Conservation (phyloP, 1,140 invertebrate species). For the Drosophila subpulchrella region DNA sequence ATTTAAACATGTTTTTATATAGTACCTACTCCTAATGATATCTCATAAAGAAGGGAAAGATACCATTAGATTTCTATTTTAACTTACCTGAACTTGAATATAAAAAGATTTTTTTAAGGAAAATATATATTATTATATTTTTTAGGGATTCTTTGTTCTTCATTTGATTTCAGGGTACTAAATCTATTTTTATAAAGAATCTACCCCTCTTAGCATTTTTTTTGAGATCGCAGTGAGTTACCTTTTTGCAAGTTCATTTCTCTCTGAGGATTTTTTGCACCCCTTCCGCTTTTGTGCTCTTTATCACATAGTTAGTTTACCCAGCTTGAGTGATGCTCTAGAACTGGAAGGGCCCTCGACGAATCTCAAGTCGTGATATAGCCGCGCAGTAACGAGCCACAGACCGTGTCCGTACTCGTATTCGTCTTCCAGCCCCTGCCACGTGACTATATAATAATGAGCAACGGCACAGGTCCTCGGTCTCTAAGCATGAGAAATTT, state of each 20-base stretch:
- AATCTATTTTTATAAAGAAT: too few species aligned
- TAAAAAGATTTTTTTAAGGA: too few species aligned
- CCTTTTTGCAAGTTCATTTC: not conserved
- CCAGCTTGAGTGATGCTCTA: conserved; percentile 42
- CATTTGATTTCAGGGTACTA: not conserved
- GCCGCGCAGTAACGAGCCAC: conserved; percentile 66
- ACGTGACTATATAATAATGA: conserved; percentile 72
- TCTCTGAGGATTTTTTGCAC: conserved; percentile 3
- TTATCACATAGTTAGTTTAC: conserved; percentile 37
- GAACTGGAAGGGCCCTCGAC: conserved; percentile 41
- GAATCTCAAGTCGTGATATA: conserved; percentile 71
- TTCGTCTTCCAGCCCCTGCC: not conserved
- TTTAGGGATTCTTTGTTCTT: not conserved
- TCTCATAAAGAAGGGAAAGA: too few species aligned
- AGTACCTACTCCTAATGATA: too few species aligned
- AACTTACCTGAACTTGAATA: too few species aligned
- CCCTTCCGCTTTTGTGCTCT: conserved; percentile 21
- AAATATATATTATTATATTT: too few species aligned
- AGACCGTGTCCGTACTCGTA: conserved; percentile 11
- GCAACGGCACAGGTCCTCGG: conserved; percentile 44
- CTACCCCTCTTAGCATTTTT: not conserved
- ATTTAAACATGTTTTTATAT: too few species aligned
- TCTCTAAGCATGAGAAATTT: conserved; percentile 73
- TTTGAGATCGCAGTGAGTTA: not conserved
- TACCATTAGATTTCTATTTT: too few species aligned